Base-by-base conservation (phyloP, 37 sponge, comb jelly and placozoan genomes). In the Chondrosia reniformis region DNA sequence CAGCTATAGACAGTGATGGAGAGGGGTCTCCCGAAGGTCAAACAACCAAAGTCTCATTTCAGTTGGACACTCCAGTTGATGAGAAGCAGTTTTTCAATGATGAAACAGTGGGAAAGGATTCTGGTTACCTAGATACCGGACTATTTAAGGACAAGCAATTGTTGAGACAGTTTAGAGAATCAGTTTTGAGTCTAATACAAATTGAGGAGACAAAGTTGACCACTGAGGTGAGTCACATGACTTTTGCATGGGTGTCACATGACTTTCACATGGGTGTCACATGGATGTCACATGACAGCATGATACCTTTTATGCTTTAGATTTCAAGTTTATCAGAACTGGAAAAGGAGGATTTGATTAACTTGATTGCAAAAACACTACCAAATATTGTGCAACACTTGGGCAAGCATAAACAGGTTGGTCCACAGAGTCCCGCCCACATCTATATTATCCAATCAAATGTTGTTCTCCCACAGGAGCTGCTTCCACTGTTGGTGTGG, bases 401-500 rank as follows among this genome's bases (percentile, higher is more conserved):
- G n/a, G n/a, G n/a, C n/a, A n/a, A n/a, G n/a, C n/a, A n/a, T n/a
- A n/a, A n/a, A n/a, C n/a, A n/a, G n/a, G n/a, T n/a, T n/a, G n/a
- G n/a, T n/a, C n/a, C n/a, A n/a, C n/a, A n/a, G n/a, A n/a, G n/a
- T n/a, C n/a, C n/a, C n/a, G n/a, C n/a, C n/a, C n/a, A n/a, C n/a
- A n/a, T n/a, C n/a, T n/a, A n/a, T n/a, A n/a, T n/a, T n/a, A n/a
- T n/a, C n/a, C n/a, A n/a, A n/a, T n/a, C n/a, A n/a, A n/a, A n/a
- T n/a, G n/a, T n/a, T 59, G 4, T 0, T 28, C 37, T 39, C 43
- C 25, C 55, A 22, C 52, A 96, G 96, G 93, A 89, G 38, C 74
- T 96, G 55, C 83, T 96, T 45, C 97, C 97, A 28, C 33, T 96
- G 65, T 55, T 96, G 40, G 62, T 96, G 57, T 85, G 91, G 63